These are phyloP conservation scores for Alaudala cheleensis DNA, from an alignment of 2,113 vertebrate genomes.

Conservation along the genomic window DNA sequence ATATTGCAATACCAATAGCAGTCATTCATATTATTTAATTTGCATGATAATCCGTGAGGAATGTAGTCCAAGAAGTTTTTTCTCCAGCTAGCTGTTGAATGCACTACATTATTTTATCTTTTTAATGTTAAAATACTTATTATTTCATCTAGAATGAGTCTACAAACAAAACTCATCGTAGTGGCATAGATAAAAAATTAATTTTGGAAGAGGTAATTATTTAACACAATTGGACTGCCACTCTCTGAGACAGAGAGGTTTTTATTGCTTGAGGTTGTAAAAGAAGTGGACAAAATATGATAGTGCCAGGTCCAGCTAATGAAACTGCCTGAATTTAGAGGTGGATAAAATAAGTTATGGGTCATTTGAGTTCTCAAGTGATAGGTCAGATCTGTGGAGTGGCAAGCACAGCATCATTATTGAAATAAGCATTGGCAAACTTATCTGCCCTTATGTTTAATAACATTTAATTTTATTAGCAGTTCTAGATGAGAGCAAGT, in stretches of 20 bases:
- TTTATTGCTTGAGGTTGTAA: not conserved
- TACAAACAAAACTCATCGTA: not conserved
- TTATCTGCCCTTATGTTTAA: not conserved
- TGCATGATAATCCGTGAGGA: not conserved
- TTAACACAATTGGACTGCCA: not conserved
- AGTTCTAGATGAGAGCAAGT: slow-evolving; percentile 32
- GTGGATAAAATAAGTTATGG: not conserved
- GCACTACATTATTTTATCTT: not conserved
- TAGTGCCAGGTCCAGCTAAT: not conserved
- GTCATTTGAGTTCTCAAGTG: slow-evolving; percentile 9
- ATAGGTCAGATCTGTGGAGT: not conserved
- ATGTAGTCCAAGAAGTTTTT: not conserved
- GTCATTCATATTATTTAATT: not conserved
- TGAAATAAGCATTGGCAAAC: not conserved
- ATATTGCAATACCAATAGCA: not conserved
- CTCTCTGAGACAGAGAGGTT: not conserved
- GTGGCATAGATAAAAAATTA: not conserved
- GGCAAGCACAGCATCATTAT: not conserved
- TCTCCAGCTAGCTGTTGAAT: not conserved
- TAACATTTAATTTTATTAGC: slow-evolving; percentile 16
- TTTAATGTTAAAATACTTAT: not conserved
- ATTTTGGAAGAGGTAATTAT: not conserved
- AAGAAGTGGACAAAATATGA: not conserved
- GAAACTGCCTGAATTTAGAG: not conserved
- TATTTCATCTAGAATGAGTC: not conserved